These are phyloP conservation scores for Hypomesus transpacificus DNA, from an alignment of 2,113 vertebrate genomes.

Conservation along the genomic window DNA sequence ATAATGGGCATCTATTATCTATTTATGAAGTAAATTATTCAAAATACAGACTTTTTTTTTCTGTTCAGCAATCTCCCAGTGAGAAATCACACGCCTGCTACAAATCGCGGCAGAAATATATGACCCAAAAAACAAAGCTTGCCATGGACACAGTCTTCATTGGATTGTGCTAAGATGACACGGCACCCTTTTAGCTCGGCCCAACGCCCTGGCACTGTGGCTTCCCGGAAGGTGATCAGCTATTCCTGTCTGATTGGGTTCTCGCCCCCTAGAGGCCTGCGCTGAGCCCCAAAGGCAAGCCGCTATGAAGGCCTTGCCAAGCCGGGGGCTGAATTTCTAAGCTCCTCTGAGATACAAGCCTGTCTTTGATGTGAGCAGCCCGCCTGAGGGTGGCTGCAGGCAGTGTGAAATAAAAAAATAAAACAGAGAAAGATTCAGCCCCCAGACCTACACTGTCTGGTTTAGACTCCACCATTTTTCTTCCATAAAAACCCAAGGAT, in stretches of 20 bases:
- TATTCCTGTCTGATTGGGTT: constrained; percentile 49
- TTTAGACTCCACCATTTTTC: constrained; percentile 7
- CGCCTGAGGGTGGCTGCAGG: constrained; percentile 63
- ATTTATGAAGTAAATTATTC: constrained; percentile 69
- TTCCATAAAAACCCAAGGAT: background rate
- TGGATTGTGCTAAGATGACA: constrained; percentile 21
- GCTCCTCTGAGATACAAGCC: constrained; percentile 66
- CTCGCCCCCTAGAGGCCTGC: constrained; percentile 31
- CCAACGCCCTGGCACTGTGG: constrained; percentile 29
- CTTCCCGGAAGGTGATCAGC: constrained; percentile 57
- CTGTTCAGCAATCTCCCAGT: constrained; percentile 12
- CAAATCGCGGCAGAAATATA: constrained; percentile 10
- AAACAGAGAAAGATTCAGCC: constrained; percentile 33
- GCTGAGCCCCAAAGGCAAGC: constrained; percentile 60
- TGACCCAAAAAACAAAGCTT: background rate
- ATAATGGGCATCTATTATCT: constrained; percentile 65
- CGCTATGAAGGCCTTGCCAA: constrained; percentile 66
- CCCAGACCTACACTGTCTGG: constrained; percentile 20
- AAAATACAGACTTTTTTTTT: constrained; percentile 59
- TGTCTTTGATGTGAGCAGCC: constrained; percentile 74
- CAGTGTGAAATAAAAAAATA: constrained; percentile 23
- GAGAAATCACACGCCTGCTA: constrained; percentile 29
- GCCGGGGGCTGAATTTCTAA: constrained; percentile 58
- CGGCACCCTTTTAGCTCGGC: constrained; percentile 17
- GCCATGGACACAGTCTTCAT: background rate